These are phyloP conservation scores for Tiliacea aurago DNA, from an alignment of 2,888 invertebrate genomes.

Conservation along the genomic window DNA sequence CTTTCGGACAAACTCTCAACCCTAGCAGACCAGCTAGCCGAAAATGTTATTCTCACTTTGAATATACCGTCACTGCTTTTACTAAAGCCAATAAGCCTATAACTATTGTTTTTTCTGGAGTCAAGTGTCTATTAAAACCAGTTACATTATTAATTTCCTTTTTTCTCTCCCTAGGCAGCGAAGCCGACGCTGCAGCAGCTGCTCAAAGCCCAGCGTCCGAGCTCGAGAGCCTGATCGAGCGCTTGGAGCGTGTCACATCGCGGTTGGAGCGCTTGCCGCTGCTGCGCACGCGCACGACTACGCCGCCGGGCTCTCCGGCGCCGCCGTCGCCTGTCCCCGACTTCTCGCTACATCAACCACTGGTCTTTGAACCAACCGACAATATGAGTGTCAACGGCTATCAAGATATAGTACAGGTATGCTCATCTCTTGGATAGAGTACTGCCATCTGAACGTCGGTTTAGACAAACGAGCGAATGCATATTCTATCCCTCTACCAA, in stretches of 20 bases:
- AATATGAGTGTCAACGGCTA: conserved; percentile 95
- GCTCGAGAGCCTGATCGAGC: conserved; percentile 93
- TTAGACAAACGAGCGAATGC: background rate
- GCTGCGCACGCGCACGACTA: conserved; percentile 76
- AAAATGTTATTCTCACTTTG: background rate
- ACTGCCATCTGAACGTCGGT: background rate
- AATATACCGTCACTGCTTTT: background rate
- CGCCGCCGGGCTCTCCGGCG: conserved; percentile 78
- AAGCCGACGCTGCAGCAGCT: conserved; percentile 85
- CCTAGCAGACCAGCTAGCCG: too few relatives aligned
- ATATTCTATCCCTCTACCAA: background rate
- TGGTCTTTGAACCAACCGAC: conserved; percentile 71
- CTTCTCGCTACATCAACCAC: conserved; percentile 69
- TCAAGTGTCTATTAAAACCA: background rate
- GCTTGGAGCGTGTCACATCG: conserved; percentile 94
- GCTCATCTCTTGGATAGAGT: background rate
- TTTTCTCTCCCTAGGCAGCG: conserved; percentile 80
- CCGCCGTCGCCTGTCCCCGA: conserved; percentile 76
- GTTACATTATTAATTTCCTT: background rate
- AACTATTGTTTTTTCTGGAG: background rate
- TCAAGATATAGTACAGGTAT: conserved; percentile 92
- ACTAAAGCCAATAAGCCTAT: background rate
- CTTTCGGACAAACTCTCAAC: too few relatives aligned
- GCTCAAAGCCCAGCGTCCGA: conserved; percentile 88
- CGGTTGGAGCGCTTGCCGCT: conserved; percentile 92